Percentiles rank a stretch among this genome's conserved stretches.
phyloP scores from a whole-genome alignment of 2,797 vertebrate species.

The Chaenodraco wilsoni region DNA sequence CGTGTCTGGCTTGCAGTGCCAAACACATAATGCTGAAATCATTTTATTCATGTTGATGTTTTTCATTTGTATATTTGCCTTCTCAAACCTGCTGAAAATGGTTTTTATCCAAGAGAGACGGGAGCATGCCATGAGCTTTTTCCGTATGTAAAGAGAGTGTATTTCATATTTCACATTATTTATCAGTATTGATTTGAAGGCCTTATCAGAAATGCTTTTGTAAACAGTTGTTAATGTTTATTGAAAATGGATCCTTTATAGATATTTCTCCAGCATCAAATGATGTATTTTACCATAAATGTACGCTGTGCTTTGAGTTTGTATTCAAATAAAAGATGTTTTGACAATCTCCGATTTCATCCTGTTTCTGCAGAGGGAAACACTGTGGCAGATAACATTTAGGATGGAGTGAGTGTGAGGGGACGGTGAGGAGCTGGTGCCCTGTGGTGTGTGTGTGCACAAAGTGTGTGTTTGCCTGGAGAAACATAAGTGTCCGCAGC shows the following conservation, averaged over 20 bases:
- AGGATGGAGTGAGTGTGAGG: not conserved
- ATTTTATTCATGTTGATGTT: not conserved
- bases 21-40: conserved; percentile 40
- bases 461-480: not conserved
- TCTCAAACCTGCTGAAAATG: conserved; percentile 42
- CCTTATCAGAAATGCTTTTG: conserved; percentile 58
- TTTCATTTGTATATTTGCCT: conserved; percentile 17
- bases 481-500: conserved; percentile 35
- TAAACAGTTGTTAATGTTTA: conserved; percentile 61
- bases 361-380: not conserved
- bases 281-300: conserved; percentile 73
- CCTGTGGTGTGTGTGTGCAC: conserved; percentile 10
- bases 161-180: conserved; percentile 58
- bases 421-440: not conserved
- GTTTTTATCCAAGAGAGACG: conserved; percentile 27
- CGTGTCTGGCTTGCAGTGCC: conserved; percentile 53
- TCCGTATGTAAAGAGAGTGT: conserved; percentile 50
- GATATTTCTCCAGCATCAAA: conserved; percentile 68
- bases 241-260: conserved; percentile 71
- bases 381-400: not conserved
- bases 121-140: conserved; percentile 44
- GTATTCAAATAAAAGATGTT: conserved; percentile 51
- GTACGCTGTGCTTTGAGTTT: conserved; percentile 51
- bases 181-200: conserved; percentile 62
- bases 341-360: conserved; percentile 19